phyloP scores from a whole-genome alignment of 2,888 invertebrate species.

The Dioctria linearis region DNA sequence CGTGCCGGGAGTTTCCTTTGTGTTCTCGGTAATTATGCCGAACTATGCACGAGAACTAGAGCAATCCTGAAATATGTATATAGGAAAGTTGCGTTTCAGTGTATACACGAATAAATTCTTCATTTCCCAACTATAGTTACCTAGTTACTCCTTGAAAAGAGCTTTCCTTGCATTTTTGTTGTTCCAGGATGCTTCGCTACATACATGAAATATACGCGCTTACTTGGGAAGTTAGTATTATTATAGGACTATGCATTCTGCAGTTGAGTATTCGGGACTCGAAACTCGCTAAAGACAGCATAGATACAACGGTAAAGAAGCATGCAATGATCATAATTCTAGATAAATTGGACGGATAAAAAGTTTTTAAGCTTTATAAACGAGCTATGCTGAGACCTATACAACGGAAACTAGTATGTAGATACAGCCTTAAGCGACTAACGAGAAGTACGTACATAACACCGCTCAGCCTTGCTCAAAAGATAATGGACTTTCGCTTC shows the following conservation, averaged over 20 bases:
- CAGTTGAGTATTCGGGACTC: neutral
- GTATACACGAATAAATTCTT: slow-evolving; percentile 19
- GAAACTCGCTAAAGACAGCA: neutral
- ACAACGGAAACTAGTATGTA: slow-evolving; percentile 5
- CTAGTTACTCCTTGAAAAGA: neutral
- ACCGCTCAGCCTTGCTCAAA: slow-evolving; percentile 28
- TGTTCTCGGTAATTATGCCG: slow-evolving; percentile 32
- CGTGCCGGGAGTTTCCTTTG: neutral
- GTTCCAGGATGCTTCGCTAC: neutral
- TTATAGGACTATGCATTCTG: slow-evolving; percentile 2
- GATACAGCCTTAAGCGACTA: slow-evolving; percentile 41
- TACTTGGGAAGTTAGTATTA: neutral
- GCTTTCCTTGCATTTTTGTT: slow-evolving; percentile 22
- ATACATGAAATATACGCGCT: too few relatives aligned
- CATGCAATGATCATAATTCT: slow-evolving; percentile 55
- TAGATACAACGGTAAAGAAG: slow-evolving; percentile 29
- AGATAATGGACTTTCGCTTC: slow-evolving; percentile 45
- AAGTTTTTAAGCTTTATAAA: slow-evolving; percentile 55
- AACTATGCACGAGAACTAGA: slow-evolving; percentile 7
- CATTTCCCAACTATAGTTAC: neutral
- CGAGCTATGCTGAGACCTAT: slow-evolving; percentile 37
- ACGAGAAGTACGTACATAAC: slow-evolving; percentile 4
- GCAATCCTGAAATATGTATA: neutral
- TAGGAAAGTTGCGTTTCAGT: slow-evolving; percentile 1
- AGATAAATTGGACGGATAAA: slow-evolving; percentile 56